phyloP scores from a whole-genome alignment of 1,140 invertebrate genomes.

The Phymorhynchus buccinoides region DNA sequence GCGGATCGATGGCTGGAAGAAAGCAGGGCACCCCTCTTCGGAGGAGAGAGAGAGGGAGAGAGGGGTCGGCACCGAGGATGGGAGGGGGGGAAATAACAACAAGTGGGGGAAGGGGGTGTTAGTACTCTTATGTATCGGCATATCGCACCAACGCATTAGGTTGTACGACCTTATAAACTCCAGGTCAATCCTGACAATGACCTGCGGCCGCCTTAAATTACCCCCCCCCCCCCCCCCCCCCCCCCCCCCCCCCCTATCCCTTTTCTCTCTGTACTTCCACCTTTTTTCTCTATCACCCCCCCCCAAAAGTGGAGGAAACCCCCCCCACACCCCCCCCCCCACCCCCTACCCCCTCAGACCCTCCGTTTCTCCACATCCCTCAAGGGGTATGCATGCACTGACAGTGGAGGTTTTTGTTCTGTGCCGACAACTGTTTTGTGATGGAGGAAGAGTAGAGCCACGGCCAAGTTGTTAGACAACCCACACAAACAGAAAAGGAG shows the following conservation, averaged over 20 bases:
- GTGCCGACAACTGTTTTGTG: background rate
- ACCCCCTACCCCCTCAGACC: background rate
- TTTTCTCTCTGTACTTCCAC: too few species aligned
- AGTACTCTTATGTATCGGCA: background rate
- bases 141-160: too few species aligned
- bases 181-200: too few species aligned
- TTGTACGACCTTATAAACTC: background rate
- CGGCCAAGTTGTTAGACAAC: background rate
- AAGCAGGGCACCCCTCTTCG: background rate
- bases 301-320: too few species aligned
- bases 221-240: background rate
- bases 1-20: constrained; percentile 5
- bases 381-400: background rate
- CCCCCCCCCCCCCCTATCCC: background rate
- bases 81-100: background rate
- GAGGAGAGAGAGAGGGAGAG: background rate
- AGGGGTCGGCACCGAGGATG: background rate
- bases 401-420: background rate
- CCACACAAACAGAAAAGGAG: background rate
- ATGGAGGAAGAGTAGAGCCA: too few species aligned
- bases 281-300: too few species aligned
- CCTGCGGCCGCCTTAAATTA: background rate
- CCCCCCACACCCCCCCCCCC: too few species aligned
- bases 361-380: too few species aligned
- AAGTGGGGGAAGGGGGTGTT: background rate